Percentiles rank a stretch among this genome's conserved stretches.
Evolutionary conservation across 2,888 invertebrate species (phyloP).

Genomic region (Machimus rusticus): DNA sequence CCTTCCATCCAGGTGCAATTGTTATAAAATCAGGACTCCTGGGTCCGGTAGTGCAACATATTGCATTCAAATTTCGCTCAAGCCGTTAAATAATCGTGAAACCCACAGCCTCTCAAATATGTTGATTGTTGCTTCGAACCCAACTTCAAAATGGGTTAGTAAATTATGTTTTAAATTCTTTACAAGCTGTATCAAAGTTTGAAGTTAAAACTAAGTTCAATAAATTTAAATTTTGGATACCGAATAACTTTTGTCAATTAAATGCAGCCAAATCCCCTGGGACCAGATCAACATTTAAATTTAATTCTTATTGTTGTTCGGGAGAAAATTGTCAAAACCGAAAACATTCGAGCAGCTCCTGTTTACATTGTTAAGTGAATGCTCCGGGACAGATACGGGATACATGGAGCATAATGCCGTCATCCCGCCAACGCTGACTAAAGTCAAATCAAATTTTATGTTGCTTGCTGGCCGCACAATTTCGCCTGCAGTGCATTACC

Average conservation of each 20-base stretch:
- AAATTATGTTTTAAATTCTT: neutral
- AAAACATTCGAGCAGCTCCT: conserved; percentile 23
- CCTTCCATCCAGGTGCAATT: neutral
- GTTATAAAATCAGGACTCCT: neutral
- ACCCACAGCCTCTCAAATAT: neutral
- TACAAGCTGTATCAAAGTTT: neutral
- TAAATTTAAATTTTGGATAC: neutral
- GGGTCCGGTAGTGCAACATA: neutral
- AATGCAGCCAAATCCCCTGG: neutral
- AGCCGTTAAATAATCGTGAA: neutral
- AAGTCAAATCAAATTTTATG: conserved; percentile 48
- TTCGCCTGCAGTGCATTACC: conserved; percentile 47
- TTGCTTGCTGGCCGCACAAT: conserved; percentile 42
- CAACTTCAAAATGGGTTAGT: neutral
- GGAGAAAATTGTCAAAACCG: conserved; percentile 23
- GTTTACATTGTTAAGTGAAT: conserved; percentile 36
- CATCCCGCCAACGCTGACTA: conserved; percentile 9
- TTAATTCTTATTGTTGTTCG: conserved; percentile 1
- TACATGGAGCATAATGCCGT: conserved; percentile 23
- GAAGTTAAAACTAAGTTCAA: neutral
- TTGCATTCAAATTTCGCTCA: neutral
- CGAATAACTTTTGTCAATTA: neutral
- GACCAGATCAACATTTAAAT: neutral
- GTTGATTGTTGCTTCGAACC: neutral
- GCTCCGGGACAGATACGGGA: conserved; percentile 28